These are phyloP conservation scores for Pyrocephalus nanus DNA, from an alignment of 2,797 vertebrate species.

Conservation along the genomic window DNA sequence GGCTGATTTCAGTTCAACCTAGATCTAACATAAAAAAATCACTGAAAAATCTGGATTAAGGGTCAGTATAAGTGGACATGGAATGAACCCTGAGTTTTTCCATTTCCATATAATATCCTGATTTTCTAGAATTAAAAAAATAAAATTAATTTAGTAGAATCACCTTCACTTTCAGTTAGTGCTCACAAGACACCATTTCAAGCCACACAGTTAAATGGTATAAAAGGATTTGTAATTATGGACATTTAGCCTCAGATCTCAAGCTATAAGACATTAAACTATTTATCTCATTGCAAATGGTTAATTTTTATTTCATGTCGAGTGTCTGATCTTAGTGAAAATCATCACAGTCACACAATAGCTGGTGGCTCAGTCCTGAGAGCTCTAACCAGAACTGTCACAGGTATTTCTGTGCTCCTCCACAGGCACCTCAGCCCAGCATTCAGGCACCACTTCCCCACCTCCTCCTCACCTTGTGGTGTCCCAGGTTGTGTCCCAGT, in stretches of 20 bases:
- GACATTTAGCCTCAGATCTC: not conserved
- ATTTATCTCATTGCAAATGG: not conserved
- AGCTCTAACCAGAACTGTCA: not conserved
- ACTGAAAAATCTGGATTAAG: not conserved
- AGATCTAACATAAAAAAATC: not conserved
- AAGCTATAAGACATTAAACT: not conserved
- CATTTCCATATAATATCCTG: not conserved
- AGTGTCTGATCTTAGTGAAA: not conserved
- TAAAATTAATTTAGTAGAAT: not conserved
- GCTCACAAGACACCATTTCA: not conserved
- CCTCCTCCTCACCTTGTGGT: not conserved
- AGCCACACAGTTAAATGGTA: not conserved
- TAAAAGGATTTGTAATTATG: not conserved
- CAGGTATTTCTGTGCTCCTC: not conserved
- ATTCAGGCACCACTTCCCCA: not conserved
- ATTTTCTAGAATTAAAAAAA: not conserved
- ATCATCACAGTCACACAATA: not conserved
- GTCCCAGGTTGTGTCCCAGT: not conserved
- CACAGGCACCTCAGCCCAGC: not conserved
- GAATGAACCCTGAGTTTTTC: not conserved
- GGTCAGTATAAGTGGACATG: not conserved
- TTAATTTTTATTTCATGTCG: not conserved
- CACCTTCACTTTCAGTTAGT: not conserved
- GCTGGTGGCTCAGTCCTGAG: fast-evolving
- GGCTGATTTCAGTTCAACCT: not conserved